phyloP scores from a whole-genome alignment of 2,888 invertebrate genomes.

The Stenoptilia bipunctidactyla region DNA sequence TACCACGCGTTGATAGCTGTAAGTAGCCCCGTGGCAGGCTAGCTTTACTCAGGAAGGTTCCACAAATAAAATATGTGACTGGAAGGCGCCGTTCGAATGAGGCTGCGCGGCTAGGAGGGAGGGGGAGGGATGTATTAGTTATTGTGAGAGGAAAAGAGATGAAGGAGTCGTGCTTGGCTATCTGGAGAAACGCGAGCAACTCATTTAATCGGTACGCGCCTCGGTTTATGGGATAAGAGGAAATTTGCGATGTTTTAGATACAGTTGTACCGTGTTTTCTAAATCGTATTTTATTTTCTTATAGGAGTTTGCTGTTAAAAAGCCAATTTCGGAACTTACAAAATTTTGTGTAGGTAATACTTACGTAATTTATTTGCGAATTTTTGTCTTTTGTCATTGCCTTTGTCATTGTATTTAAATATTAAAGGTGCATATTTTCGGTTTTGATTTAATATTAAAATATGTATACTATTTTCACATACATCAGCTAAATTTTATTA shows the following conservation, averaged over 20 bases:
- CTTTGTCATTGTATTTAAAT: too few species aligned
- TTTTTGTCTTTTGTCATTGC: too few species aligned
- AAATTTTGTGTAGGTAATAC: too few species aligned
- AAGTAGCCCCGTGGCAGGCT: neutral
- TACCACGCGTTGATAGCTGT: too few species aligned
- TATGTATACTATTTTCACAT: too few species aligned
- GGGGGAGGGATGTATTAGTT: constrained; percentile 25
- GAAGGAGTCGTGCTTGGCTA: constrained; percentile 42
- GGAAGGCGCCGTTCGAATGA: constrained; percentile 63
- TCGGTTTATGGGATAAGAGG: constrained; percentile 61
- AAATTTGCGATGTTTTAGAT: constrained; percentile 51
- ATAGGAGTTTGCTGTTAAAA: too few species aligned
- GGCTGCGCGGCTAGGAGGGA: constrained; percentile 50
- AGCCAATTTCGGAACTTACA: too few species aligned
- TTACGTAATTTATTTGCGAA: too few species aligned
- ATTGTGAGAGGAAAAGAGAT: constrained; percentile 28
- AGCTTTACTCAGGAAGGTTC: constrained; percentile 56
- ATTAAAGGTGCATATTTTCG: too few species aligned
- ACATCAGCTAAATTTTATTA: too few species aligned
- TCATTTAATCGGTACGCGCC: constrained; percentile 70
- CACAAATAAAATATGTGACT: constrained; percentile 72
- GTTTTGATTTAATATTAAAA: too few species aligned
- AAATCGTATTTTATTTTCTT: constrained; percentile 8
- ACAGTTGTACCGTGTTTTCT: constrained; percentile 23
- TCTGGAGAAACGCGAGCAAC: constrained; percentile 70